A percentile compares a stretch with the other conserved stretches of the same genome.
Conservation (phyloP, 2,113 vertebrate species). For the Monopterus albus region DNA sequence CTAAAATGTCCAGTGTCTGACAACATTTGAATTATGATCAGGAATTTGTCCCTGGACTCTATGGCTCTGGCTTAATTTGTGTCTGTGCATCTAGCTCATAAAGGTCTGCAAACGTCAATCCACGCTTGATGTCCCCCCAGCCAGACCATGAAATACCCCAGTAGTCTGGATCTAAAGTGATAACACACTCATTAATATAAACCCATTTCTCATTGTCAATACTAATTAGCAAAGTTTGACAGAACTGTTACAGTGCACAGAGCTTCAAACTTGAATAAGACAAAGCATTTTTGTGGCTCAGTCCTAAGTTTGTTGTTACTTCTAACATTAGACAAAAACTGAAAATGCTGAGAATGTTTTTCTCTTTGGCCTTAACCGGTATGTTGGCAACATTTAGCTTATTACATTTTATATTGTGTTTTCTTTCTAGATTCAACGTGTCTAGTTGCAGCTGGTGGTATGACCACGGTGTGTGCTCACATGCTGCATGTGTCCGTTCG, state of each 20-base stretch:
- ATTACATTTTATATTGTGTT: neutral
- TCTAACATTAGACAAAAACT: no score
- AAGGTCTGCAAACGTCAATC: constrained; percentile 48
- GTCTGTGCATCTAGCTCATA: constrained; percentile 35
- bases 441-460: no score
- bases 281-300: constrained; percentile 16
- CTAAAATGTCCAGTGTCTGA: neutral
- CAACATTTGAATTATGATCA: neutral
- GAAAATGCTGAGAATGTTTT: no score
- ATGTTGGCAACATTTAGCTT: no score
- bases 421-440: neutral
- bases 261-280: constrained; percentile 55
- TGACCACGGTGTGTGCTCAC: no score
- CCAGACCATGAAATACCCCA: constrained; percentile 73
- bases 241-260: constrained; percentile 47
- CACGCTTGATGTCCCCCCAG: constrained; percentile 68
- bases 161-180: constrained; percentile 72
- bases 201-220: constrained; percentile 72
- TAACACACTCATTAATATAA: constrained; percentile 75
- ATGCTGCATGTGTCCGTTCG: constrained; percentile 4
- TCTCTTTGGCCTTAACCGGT: no score
- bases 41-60: constrained; percentile 3
- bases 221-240: constrained; percentile 76
- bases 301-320: no score
- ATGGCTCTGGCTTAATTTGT: constrained; percentile 13